Base-by-base conservation (phyloP, 1,140 invertebrate genomes). In the Conus ventricosus region DNA sequence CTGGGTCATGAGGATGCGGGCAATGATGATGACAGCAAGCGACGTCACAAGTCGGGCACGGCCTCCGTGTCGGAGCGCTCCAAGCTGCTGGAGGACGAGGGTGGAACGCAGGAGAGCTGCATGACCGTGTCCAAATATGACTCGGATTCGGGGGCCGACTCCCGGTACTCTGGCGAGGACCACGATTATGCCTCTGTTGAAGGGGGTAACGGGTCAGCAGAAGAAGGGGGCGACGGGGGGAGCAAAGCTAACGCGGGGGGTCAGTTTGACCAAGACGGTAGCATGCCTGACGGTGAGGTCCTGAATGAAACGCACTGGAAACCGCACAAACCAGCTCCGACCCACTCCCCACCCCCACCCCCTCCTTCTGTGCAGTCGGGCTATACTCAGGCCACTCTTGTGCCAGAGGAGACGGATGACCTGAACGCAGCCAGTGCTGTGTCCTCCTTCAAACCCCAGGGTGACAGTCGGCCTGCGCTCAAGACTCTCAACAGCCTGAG, bases 1-100 rank as follows among this genome's bases (percentile, higher is more conserved):
- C 84, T 85, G 84, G 84, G 84, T 10, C 63, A 85, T 55, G 84
- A 85, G 84, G 84, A 85, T 5, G 39, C 63, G 5, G n/a, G 10
- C 17, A 51, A n/a, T 15, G 55, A 71, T 4, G 84, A 85, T 11
- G 84, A 85, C 67, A 63, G 67, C 84, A 85, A 27, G 63, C 60
- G 84, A 54, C 67, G 60, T 54, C 81, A 55, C 51, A 83, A 55
- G 81, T 57, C 51, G 0, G 20, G 53, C 81, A 55, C 8, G 0
- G 7, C 11, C 54, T 55, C 81, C 53, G 5, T n/a, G 8, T 83
- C 54, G 1, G 51, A 57, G 54, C 51, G 81, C 7, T 54, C 51
- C 51, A 83, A 83, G 54, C 81, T 55, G 8, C 15, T 83, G 81
- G 81, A 17, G 54, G 81, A 83, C 25, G 67, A 71, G 67, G 20